Evolutionary conservation across 2,797 vertebrate genomes (phyloP), one percentile per base, ranked within the genome.

Genomic region (Chaunax sp.): DNA sequence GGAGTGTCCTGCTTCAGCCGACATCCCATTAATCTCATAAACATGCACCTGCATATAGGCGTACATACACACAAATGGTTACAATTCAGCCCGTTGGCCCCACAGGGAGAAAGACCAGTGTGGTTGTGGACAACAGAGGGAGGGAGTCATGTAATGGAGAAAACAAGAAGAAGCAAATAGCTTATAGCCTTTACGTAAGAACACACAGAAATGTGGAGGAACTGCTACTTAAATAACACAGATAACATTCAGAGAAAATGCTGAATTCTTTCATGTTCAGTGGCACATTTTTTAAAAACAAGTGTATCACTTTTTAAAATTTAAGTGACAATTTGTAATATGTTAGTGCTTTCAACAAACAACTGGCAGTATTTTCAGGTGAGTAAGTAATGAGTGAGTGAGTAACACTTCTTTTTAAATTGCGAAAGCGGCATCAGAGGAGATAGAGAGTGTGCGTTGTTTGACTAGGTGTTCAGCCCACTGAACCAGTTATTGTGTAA

Each of bases 1-100:
- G 37, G 12, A 83, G 75, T 77, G 84, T 87, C 81, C 85, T 82
- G 73, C 55, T 57, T 71, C 54, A 61, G 72, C 51, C 57, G 45
- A 78, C 52, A 45, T 75, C 77, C 53, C 65, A 47, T 59, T 30
- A 68, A 69, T 58, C 38, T 26, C 26, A 41, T 23, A 44, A 3
- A 69, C 41, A 64, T 30, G 20, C 55, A 41, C 43, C 71, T 20
- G 6, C 49, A 46, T 50, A 40, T 19, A 20, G 5, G 4, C 23
- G 19, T 9, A 50, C 62, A 56, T 5, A 45, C 25, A 69, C 35
- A 71, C 41, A 65, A 28, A 65, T 11, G 58, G 19, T 71, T 76
- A 45, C 41, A 68, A 70, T 46, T 51, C 37, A 60, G 33, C 26
- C 60, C 40, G 25, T 49, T 63, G 46, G 43, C 59, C 22, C 38